Base-by-base conservation (phyloP, 2,797 vertebrate species). In the Acanthornis magna region DNA sequence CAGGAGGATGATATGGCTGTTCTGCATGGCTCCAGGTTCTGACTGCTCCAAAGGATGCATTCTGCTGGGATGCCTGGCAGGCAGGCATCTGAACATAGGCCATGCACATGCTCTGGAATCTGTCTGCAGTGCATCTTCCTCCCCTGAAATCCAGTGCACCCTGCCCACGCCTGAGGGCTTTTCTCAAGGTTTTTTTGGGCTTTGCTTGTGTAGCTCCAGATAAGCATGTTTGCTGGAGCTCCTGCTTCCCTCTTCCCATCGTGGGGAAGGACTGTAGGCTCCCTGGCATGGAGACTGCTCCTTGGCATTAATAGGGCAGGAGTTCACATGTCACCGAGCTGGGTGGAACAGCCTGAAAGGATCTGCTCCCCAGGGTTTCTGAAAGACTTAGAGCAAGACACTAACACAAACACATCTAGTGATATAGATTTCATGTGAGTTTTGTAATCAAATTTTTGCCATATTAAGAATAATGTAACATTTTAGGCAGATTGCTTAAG, bases 401-500 rank as follows among this genome's bases (percentile, higher is more conserved):
- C 26, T 18, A 42, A 36, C 0, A 0, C 13, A 27, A 20, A 15
- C 3, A 1, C 0, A 1, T 27, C 30, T 65, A 32, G 16, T 40
- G 23, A 29, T 29, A 70, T 0, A 50, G 25, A 40, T 50, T 84
- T 66, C 7, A 54, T 30, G 16, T 1, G 1, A 47, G 7, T 68
- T 85, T 67, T 17, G 4, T 75, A 62, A 84, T 75, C 7, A 48
- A n/a, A 16, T 10, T 68, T 81, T 88, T 78, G 50, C 11, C 2
- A 2, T 5, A 9, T 36, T 51, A 29, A 43, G 5, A 7, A 8
- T 54, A 78, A 65, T 7, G 7, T 25, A 53, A 40, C 2, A 27
- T 78, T 83, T 65, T 57, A 75, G 26, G 18, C 8, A 68, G 12
- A 42, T 54, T 74, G 26, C 53, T 77, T 43, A 57, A 66, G 61